These are phyloP conservation scores for Epiblema foenella DNA, from an alignment of 2,888 invertebrate species.

Conservation along the genomic window DNA sequence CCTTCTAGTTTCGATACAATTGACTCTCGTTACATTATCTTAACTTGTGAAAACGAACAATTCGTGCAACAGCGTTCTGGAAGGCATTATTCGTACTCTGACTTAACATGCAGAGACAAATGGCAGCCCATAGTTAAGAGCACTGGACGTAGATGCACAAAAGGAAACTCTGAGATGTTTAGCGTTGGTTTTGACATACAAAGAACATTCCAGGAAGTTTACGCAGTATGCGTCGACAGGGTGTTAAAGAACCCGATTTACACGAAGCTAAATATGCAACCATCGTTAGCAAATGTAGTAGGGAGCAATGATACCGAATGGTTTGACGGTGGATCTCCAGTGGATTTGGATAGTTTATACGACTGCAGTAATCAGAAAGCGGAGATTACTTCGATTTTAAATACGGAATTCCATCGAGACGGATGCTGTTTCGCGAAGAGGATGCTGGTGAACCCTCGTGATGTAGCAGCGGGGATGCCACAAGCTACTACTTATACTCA, in stretches of 20 bases:
- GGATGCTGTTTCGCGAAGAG: conserved; percentile 61
- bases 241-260: conserved; percentile 54
- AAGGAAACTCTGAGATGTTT: conserved; percentile 51
- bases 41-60: conserved; percentile 53
- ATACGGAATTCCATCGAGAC: conserved; percentile 50
- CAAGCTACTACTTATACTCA: conserved; percentile 57
- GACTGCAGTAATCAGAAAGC: conserved; percentile 54
- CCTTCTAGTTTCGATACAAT: conserved; percentile 52
- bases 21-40: conserved; percentile 45
- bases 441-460: conserved; percentile 61
- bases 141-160: conserved; percentile 51
- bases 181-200: conserved; percentile 54
- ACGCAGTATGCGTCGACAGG: conserved; percentile 60
- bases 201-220: conserved; percentile 51
- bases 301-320: conserved; percentile 48
- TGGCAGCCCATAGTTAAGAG: conserved; percentile 46
- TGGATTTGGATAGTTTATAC: conserved; percentile 56
- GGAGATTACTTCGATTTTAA: conserved; percentile 47
- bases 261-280: conserved; percentile 51
- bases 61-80: conserved; percentile 50
- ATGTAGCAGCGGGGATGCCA: conserved; percentile 60
- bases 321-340: conserved; percentile 48
- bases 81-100: conserved; percentile 50
- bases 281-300: conserved; percentile 47
- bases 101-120: conserved; percentile 58